A percentile compares a stretch with the other conserved stretches of the same genome.
Conservation (phyloP, 2,888 invertebrate genomes). For the Germaria angustata region DNA sequence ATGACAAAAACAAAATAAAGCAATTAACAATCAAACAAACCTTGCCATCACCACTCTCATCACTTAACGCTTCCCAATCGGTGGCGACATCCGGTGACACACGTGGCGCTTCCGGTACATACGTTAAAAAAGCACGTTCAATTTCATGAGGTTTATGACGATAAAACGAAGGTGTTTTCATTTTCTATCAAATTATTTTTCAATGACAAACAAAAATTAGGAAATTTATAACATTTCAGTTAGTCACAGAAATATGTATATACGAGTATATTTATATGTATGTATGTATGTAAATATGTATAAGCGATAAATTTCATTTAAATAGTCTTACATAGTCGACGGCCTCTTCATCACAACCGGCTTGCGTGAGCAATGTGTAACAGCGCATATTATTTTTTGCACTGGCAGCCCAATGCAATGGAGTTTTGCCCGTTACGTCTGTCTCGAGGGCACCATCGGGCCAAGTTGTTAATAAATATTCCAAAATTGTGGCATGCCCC, state of each 20-base stretch:
- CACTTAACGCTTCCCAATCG: slow-evolving; percentile 81
- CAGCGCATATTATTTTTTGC: slow-evolving; percentile 88
- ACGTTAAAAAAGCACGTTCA: slow-evolving; percentile 85
- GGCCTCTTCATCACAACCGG: slow-evolving; percentile 91
- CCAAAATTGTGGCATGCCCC: slow-evolving; percentile 87
- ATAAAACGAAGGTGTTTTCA: slow-evolving; percentile 90
- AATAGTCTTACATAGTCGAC: slow-evolving; percentile 87
- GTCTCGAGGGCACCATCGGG: slow-evolving; percentile 85
- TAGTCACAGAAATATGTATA: no score
- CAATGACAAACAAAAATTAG: slow-evolving; percentile 27
- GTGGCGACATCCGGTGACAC: slow-evolving; percentile 86
- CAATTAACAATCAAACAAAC: neutral
- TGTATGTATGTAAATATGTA: no score
- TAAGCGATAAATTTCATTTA: neutral
- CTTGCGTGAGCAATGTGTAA: slow-evolving; percentile 88
- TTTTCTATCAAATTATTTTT: slow-evolving; percentile 82
- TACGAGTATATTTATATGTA: no score
- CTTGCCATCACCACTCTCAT: slow-evolving; percentile 78
- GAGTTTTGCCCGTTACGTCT: slow-evolving; percentile 92
- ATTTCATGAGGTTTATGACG: slow-evolving; percentile 88
- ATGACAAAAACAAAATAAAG: neutral
- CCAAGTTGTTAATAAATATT: slow-evolving; percentile 86
- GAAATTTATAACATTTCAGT: neutral
- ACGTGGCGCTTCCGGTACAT: slow-evolving; percentile 90
- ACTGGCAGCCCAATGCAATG: slow-evolving; percentile 92